Percentiles rank a stretch among this genome's conserved stretches.
Evolutionary conservation across 1,140 invertebrate genomes (phyloP).

Genomic region (Cydia strobilella): DNA sequence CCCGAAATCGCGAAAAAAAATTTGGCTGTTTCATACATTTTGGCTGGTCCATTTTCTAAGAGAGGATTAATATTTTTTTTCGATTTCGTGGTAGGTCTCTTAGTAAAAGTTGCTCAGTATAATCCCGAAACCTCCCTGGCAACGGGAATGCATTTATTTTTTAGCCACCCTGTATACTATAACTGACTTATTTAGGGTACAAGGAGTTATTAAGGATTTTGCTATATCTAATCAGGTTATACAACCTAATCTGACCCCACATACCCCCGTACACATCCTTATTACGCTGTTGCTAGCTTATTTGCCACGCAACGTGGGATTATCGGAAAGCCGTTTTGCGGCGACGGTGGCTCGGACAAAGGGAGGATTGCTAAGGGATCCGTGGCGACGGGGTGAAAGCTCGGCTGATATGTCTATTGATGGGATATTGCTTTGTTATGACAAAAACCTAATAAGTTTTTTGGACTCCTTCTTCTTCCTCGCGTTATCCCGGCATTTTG

Average conservation of each 20-base stretch:
- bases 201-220: neutral
- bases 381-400: neutral
- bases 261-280: neutral
- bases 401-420: neutral
- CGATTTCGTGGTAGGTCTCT: too few relatives aligned
- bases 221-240: neutral
- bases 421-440: conserved; percentile 1
- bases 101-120: too few relatives aligned
- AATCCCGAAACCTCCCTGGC: too few relatives aligned
- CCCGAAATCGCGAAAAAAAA: too few relatives aligned
- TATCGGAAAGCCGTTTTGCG: conserved; percentile 58
- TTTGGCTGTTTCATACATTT: too few relatives aligned
- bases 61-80: too few relatives aligned
- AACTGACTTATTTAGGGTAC: too few relatives aligned
- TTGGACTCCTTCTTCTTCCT: too few relatives aligned
- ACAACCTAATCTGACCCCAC: conserved; percentile 4
- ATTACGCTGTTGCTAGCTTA: neutral
- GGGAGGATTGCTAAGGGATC: conserved; percentile 12
- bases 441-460: neutral
- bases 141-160: too few relatives aligned
- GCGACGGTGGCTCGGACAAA: conserved; percentile 26
- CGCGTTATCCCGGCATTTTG: too few relatives aligned
- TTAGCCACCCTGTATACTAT: too few relatives aligned
- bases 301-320: conserved; percentile 40
- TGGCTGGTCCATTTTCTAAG: too few relatives aligned